Evolutionary conservation across 92 coral and sea anemone genomes (phyloP).

Genomic region (Palythoa caribaeorum): DNA sequence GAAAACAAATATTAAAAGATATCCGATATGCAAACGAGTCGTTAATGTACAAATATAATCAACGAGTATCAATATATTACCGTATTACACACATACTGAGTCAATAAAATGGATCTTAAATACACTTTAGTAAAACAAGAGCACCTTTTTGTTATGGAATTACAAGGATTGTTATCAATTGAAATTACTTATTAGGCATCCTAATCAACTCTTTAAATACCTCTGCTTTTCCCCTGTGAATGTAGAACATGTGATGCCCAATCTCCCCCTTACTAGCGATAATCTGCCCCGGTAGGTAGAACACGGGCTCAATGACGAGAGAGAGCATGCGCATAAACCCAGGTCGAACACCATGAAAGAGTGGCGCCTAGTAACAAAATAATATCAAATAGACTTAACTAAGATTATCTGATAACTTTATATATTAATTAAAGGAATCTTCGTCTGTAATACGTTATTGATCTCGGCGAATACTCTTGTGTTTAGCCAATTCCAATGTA

Average conservation of each 20-base stretch:
- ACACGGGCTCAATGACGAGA: conserved; percentile 79
- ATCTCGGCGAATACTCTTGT: too few relatives aligned
- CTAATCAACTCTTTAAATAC: conserved; percentile 13
- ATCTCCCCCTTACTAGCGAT: conserved; percentile 83
- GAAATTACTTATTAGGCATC: neutral
- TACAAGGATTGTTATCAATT: neutral
- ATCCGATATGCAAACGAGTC: too few relatives aligned
- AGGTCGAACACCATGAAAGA: conserved; percentile 73
- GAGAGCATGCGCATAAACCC: conserved; percentile 89
- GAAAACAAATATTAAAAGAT: too few relatives aligned
- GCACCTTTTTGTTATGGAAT: neutral
- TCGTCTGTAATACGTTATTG: too few relatives aligned
- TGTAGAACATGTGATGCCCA: conserved; percentile 87
- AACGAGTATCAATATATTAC: too few relatives aligned
- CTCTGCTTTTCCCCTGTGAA: conserved; percentile 88
- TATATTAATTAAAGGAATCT: too few relatives aligned
- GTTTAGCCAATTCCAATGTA: too few relatives aligned
- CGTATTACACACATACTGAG: too few relatives aligned
- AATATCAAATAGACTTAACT: neutral
- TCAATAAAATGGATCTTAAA: too few relatives aligned
- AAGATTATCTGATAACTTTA: too few relatives aligned
- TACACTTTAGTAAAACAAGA: neutral
- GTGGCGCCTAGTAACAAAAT: conserved; percentile 69
- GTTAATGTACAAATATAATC: too few relatives aligned
- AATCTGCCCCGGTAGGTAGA: conserved; percentile 84